Evolutionary conservation across 2,888 invertebrate genomes (phyloP).

Genomic region (Epistrophe grossulariae): DNA sequence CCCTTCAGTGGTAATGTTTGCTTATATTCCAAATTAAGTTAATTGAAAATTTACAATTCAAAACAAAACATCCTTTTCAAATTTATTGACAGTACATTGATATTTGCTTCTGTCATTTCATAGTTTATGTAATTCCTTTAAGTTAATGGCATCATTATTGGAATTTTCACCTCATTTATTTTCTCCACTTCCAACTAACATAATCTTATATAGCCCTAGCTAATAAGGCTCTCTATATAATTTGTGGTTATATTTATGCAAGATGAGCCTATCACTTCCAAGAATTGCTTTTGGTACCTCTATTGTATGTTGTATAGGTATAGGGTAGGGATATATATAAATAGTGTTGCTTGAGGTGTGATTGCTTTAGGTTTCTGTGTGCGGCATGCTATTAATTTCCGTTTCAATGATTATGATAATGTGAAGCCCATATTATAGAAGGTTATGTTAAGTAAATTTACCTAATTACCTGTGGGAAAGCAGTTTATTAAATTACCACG

Average conservation of each 20-base stretch:
- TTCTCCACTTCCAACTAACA: slow-evolving; percentile 2
- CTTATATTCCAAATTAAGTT: background rate
- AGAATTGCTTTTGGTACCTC: slow-evolving; percentile 25
- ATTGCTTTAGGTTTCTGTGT: slow-evolving; percentile 58
- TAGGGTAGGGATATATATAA: background rate
- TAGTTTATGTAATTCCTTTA: slow-evolving; percentile 35
- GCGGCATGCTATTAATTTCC: slow-evolving; percentile 70
- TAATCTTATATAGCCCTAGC: background rate
- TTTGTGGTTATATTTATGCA: slow-evolving; percentile 48
- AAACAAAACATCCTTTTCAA: background rate
- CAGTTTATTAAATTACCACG: slow-evolving; percentile 68
- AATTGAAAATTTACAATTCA: background rate
- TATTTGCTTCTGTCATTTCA: background rate
- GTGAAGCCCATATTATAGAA: slow-evolving; percentile 22
- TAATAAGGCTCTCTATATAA: background rate
- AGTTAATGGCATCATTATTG: slow-evolving; percentile 58
- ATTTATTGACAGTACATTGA: background rate
- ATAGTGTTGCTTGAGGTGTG: slow-evolving; percentile 47
- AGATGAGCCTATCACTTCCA: slow-evolving; percentile 65
- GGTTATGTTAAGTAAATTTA: slow-evolving; percentile 71
- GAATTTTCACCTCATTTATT: slow-evolving; percentile 66
- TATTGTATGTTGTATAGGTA: too few relatives aligned
- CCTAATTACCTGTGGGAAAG: slow-evolving; percentile 73
- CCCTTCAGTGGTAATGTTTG: background rate
- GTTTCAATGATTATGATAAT: slow-evolving; percentile 74